Evolutionary conservation across 2,797 vertebrate genomes (phyloP).

Genomic region (Mormyrops boulengeri): DNA sequence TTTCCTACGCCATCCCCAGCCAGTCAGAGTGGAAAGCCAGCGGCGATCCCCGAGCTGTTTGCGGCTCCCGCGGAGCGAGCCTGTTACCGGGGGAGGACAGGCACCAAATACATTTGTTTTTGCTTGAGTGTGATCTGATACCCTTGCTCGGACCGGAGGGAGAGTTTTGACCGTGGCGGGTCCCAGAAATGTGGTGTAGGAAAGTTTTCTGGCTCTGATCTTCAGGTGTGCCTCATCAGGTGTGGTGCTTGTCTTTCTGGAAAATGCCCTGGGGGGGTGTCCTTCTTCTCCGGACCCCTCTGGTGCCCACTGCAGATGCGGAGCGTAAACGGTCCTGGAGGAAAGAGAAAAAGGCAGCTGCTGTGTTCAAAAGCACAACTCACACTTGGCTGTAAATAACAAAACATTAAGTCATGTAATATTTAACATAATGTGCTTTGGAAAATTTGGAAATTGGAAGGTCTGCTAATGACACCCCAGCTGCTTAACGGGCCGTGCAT

Average conservation of each 20-base stretch:
- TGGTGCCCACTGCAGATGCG: background rate
- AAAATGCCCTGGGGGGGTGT: background rate
- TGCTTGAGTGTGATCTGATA: background rate
- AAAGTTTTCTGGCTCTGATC: background rate
- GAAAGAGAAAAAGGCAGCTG: background rate
- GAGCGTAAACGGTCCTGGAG: background rate
- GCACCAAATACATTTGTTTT: background rate
- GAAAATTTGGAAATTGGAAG: background rate
- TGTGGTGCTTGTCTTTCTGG: background rate
- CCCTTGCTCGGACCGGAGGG: background rate
- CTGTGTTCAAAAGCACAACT: background rate
- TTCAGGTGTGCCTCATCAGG: background rate
- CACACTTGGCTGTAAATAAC: background rate
- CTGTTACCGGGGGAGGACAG: background rate
- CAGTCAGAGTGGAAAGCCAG: background rate
- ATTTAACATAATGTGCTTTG: conserved; percentile 2
- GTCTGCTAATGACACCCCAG: too few relatives aligned
- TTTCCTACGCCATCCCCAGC: conserved; percentile 26
- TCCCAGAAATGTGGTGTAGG: background rate
- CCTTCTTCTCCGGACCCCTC: background rate
- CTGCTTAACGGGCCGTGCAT: background rate
- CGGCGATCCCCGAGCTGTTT: background rate
- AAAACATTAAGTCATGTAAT: background rate
- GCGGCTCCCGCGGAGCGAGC: background rate
- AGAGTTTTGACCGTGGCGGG: background rate